Conservation (phyloP, 2,797 vertebrate genomes). For the Cephalopachus bancanus region DNA sequence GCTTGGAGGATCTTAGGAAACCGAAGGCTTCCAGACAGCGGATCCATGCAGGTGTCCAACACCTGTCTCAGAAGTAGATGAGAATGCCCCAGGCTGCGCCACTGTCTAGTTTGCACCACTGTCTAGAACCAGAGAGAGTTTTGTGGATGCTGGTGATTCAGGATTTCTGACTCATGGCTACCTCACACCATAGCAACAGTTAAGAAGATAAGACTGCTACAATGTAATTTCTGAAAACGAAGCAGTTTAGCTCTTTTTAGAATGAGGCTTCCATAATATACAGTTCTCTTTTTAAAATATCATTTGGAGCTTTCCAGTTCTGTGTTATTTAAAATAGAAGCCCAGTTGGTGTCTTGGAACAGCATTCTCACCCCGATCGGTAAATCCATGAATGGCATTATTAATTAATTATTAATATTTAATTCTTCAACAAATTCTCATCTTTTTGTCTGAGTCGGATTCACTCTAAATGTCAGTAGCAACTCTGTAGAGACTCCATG, state of each 20-base stretch:
- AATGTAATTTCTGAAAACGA: constrained; percentile 20
- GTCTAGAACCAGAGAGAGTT: background rate
- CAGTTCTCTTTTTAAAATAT: background rate
- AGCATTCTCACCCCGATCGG: background rate
- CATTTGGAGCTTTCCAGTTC: background rate
- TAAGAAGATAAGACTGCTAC: background rate
- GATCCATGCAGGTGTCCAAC: background rate
- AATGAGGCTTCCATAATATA: background rate
- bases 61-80: background rate
- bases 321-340: constrained; percentile 13
- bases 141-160: background rate
- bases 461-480: background rate
- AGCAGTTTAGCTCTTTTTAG: background rate
- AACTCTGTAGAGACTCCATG: background rate
- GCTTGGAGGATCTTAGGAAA: background rate
- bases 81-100: background rate
- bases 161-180: background rate
- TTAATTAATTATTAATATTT: background rate
- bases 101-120: background rate
- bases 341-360: background rate
- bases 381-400: background rate
- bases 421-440: background rate
- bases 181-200: background rate
- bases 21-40: background rate
- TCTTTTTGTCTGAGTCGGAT: constrained; percentile 5